Conservation (phyloP, 2,113 vertebrate species). For the Syngnathus floridae region DNA sequence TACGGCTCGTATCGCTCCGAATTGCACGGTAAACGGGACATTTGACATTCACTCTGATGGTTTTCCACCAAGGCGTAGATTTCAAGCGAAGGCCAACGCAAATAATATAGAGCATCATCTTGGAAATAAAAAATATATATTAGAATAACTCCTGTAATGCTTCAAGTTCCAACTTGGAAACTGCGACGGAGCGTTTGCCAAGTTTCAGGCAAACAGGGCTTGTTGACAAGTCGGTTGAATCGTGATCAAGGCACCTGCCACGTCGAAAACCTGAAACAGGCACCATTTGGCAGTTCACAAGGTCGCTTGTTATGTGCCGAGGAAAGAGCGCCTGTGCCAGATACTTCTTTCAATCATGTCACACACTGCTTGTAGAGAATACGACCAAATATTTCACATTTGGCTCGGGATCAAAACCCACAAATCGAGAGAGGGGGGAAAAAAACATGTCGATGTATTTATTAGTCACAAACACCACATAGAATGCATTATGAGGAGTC, state of each 20-base stretch:
- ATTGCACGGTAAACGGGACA: constrained; percentile 44
- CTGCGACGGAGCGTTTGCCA: constrained; percentile 61
- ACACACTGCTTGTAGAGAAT: constrained; percentile 24
- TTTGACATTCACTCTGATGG: constrained; percentile 34
- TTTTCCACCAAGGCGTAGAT: constrained; percentile 21
- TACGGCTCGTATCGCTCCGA: constrained; percentile 37
- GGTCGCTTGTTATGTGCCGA: constrained; percentile 58
- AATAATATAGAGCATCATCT: constrained; percentile 18
- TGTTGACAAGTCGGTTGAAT: constrained; percentile 71
- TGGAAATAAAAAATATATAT: neutral
- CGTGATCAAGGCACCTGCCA: constrained; percentile 71
- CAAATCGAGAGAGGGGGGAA: constrained; percentile 3
- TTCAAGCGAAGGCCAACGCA: neutral
- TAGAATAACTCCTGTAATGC: constrained; percentile 24
- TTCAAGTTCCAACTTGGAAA: constrained; percentile 67
- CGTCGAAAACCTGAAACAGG: constrained; percentile 69
- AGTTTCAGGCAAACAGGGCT: constrained; percentile 67
- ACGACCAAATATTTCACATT: constrained; percentile 27
- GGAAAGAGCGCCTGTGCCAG: constrained; percentile 52
- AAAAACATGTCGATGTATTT: constrained; percentile 18
- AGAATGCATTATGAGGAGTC: constrained; percentile 20
- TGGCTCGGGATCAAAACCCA: constrained; percentile 34
- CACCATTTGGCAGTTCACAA: constrained; percentile 71
- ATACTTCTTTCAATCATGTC: constrained; percentile 62
- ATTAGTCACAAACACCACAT: constrained; percentile 17